A percentile compares a stretch with the other conserved stretches of the same genome.
These are phyloP conservation scores for Chrysochloris asiatica DNA, from an alignment of 2,113 vertebrate species.

Conservation along the genomic window DNA sequence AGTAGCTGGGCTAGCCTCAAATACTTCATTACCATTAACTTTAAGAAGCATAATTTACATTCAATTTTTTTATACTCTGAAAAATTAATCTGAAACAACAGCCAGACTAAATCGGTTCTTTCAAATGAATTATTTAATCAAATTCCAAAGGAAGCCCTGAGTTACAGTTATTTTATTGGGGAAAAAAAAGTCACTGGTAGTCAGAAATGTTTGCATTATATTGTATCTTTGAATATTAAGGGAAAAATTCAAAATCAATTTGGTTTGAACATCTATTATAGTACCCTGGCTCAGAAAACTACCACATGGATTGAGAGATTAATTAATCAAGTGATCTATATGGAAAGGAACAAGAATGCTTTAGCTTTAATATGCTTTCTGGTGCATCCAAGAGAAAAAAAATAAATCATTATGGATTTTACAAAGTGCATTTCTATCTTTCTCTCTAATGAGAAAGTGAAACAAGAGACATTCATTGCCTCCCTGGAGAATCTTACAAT, in stretches of 20 bases:
- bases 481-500: constrained; percentile 36
- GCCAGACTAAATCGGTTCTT: background rate
- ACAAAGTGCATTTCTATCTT: constrained; percentile 40
- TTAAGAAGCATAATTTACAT: constrained; percentile 1
- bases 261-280: background rate
- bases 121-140: background rate
- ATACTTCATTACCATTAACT: background rate
- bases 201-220: constrained; percentile 29
- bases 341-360: background rate
- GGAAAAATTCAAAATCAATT: constrained; percentile 25
- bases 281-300: background rate
- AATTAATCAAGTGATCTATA: constrained; percentile 3
- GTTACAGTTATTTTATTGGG: background rate
- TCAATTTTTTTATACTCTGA: background rate
- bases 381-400: constrained; percentile 27
- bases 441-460: constrained; percentile 44
- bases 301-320: background rate
- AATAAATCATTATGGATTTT: constrained; percentile 50
- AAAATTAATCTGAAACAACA: constrained; percentile 27
- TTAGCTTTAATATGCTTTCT: constrained; percentile 16
- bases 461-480: constrained; percentile 19
- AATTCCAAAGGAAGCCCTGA: constrained; percentile 24
- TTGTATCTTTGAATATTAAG: background rate
- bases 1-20: background rate
- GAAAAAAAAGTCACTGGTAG: background rate